Evolutionary conservation across 2,113 vertebrate species (phyloP).

Genomic region (Channa maculata): DNA sequence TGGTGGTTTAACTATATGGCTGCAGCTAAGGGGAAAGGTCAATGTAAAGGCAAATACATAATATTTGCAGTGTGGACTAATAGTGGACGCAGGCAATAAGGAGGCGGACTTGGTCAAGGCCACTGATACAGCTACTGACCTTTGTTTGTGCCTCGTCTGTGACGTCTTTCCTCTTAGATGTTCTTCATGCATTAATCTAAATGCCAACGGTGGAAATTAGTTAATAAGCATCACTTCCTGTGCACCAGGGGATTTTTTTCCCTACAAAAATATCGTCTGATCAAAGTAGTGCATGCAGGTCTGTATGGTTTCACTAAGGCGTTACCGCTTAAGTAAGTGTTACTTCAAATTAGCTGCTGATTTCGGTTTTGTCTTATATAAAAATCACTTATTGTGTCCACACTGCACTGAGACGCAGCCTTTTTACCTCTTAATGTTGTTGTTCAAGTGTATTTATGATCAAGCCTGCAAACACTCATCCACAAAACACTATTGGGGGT

Average conservation of each 20-base stretch:
- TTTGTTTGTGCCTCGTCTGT: background rate
- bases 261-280: background rate
- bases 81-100: too few relatives aligned
- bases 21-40: too few relatives aligned
- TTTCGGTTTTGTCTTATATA: too few relatives aligned
- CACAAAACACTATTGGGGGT: slow-evolving; percentile 28
- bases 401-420: too few relatives aligned
- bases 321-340: background rate
- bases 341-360: background rate
- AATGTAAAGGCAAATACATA: too few relatives aligned
- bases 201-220: background rate
- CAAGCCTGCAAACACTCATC: slow-evolving; percentile 68
- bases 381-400: too few relatives aligned
- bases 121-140: background rate
- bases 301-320: background rate
- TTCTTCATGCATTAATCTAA: background rate
- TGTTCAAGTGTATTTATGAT: slow-evolving; percentile 7
- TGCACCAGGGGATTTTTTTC: slow-evolving; percentile 3
- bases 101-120: too few relatives aligned
- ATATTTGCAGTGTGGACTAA: too few relatives aligned
- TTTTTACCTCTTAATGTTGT: background rate
- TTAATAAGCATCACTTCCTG: slow-evolving; percentile 14
- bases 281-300: background rate
- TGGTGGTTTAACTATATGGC: too few relatives aligned
- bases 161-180: background rate